Evolutionary conservation across 1,140 invertebrate genomes (phyloP).

Genomic region (Ceratina japonica): DNA sequence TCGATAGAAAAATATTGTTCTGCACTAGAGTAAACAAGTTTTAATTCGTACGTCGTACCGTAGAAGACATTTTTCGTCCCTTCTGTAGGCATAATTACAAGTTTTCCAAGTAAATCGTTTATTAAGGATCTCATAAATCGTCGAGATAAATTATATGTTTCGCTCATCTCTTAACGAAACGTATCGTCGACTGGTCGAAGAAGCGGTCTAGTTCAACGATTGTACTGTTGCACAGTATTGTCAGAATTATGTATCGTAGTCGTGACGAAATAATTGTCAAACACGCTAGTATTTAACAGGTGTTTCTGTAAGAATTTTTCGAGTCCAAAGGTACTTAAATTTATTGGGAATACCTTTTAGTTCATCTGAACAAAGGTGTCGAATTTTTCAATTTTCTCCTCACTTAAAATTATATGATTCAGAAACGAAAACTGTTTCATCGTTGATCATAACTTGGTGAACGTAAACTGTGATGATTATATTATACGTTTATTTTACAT

Average conservation of each 20-base stretch:
- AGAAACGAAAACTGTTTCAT: conserved; percentile 4
- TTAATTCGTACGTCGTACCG: conserved; percentile 20
- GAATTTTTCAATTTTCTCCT: conserved; percentile 1
- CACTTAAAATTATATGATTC: conserved; percentile 16
- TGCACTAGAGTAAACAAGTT: conserved; percentile 29
- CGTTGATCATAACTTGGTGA: conserved; percentile 36
- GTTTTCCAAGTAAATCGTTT: conserved; percentile 20
- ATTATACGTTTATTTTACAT: conserved; percentile 55
- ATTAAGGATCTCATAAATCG: conserved; percentile 10
- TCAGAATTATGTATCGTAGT: conserved; percentile 44
- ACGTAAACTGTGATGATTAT: conserved; percentile 60
- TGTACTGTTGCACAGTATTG: conserved; percentile 41
- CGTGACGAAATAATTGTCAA: conserved; percentile 30
- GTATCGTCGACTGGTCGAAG: conserved; percentile 1
- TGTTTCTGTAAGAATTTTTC: conserved; percentile 38
- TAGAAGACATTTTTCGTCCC: conserved; percentile 15
- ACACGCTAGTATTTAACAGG: conserved; percentile 54
- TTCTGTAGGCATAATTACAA: background rate
- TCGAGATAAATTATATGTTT: conserved; percentile 20
- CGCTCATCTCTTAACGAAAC: conserved; percentile 15
- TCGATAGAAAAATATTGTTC: conserved; percentile 34
- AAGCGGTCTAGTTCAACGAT: conserved; percentile 35
- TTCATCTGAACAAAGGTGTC: conserved; percentile 31
- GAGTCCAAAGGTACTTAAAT: conserved; percentile 37
- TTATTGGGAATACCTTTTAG: conserved; percentile 27